Conservation (phyloP, 2,797 vertebrate species). For the Apodemus agrarius region DNA sequence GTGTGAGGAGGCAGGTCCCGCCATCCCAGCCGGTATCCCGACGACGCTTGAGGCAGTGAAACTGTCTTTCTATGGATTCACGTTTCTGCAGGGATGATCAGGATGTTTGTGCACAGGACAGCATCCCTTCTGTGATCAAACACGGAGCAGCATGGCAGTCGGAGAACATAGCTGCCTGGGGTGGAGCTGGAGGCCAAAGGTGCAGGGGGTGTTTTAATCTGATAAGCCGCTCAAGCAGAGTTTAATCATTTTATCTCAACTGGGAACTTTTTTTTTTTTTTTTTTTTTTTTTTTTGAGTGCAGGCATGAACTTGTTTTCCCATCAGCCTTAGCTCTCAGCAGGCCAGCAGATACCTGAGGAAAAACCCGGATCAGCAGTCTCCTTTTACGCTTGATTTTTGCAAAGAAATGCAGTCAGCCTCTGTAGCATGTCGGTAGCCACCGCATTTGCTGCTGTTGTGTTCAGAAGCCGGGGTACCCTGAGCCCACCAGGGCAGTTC, state of each 20-base stretch:
- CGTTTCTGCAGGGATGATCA: neutral
- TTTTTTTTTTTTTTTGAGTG: conserved; percentile 4
- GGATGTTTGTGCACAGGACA: neutral
- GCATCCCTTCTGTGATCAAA: conserved; percentile 47
- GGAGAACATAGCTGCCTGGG: conserved; percentile 60
- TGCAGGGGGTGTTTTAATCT: conserved; percentile 73
- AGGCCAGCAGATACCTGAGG: conserved; percentile 68
- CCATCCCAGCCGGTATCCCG: neutral
- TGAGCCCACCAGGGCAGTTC: neutral
- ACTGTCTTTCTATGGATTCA: neutral
- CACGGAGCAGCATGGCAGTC: neutral
- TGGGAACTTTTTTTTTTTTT: conserved; percentile 57
- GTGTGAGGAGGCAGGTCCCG: neutral
- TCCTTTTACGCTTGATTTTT: neutral
- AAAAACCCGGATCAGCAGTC: conserved; percentile 35
- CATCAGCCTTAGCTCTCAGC: conserved; percentile 61
- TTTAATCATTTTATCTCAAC: conserved; percentile 76
- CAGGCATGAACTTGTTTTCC: conserved; percentile 80
- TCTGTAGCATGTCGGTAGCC: neutral
- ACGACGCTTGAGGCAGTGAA: neutral
- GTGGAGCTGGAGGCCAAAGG: conserved; percentile 64
- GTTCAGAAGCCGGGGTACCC: neutral
- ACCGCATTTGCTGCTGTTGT: neutral
- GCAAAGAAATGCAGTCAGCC: neutral
- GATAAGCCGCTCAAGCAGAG: conserved; percentile 70